Evolutionary conservation across 2,888 invertebrate species (phyloP), one percentile per base, ranked within the genome.

Genomic region (Cyaniris semiargus): DNA sequence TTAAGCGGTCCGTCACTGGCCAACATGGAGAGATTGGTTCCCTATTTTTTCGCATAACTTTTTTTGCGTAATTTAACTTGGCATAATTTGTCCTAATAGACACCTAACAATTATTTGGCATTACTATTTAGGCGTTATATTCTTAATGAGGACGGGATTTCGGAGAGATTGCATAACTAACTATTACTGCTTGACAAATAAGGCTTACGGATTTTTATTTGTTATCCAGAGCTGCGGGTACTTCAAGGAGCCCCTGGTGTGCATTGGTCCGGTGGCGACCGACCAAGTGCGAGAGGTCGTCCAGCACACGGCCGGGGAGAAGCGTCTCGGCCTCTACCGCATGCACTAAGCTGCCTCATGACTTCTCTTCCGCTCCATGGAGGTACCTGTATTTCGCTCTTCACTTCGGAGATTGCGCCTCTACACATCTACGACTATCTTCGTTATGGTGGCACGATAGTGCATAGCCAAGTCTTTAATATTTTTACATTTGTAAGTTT

Each of bases 171-270:
- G 34, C 34, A 34, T 34, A 34, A 6, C 34, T n/a, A 34, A 6
- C 6, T 34, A 0, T 34, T 6, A 34, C 34, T 27, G 27, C 34
- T 34, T 34, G 6, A 34, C 34, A 34, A 34, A 34, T 8, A 0
- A 34, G 6, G 34, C 8, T 34, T 34, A 34, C 8, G 34, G 34
- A 34, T 34, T 34, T 34, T 44, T 23, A 78, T 70, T 80, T 80
- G 77, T 21, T 78, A 86, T 83, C 1, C 91, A 97, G 97, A 96
- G 96, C 81, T 98, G 98, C 91, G 97, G 97, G n/a, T 98, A 98
- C 90, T 98, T 98, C 95, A 97, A 97, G 87, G 98, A 98, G 85
- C 97, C 98, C 0, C 93, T 97, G 75, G 96, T 97, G 27, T 98
- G 98, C 94, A 97, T 98, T 85, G 98, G 97, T 0, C 97, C 97